phyloP scores from a whole-genome alignment of 2,888 invertebrate species.

The Drosophila anomelani region DNA sequence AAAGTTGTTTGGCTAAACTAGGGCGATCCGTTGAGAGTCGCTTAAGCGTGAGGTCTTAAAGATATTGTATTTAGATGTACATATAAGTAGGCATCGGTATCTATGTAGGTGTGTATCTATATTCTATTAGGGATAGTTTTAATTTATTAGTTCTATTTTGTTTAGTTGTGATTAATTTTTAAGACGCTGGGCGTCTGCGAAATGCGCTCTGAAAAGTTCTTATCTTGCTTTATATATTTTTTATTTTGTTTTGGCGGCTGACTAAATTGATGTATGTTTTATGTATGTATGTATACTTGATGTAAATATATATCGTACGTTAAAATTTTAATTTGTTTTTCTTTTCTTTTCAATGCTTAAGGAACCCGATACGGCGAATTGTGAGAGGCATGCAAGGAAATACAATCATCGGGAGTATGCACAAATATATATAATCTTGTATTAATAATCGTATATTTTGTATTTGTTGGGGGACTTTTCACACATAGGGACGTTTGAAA shows the following conservation, averaged over 20 bases:
- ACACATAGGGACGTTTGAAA: conserved; percentile 69
- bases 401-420: conserved; percentile 60
- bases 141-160: conserved; percentile 29
- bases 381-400: conserved; percentile 47
- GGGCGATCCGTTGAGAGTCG: conserved; percentile 51
- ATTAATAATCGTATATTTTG: conserved; percentile 51
- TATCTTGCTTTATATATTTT: background rate
- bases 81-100: conserved; percentile 36
- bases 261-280: conserved; percentile 51
- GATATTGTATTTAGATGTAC: conserved; percentile 47
- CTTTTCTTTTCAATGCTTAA: conserved; percentile 56
- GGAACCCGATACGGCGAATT: conserved; percentile 72
- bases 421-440: conserved; percentile 26
- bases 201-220: conserved; percentile 69
- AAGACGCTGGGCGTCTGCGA: conserved; percentile 74
- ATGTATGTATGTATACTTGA: conserved; percentile 35
- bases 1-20: conserved; percentile 71
- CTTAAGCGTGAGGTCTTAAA: conserved; percentile 70
- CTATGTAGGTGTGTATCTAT: conserved; percentile 26
- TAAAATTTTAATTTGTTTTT: conserved; percentile 60
- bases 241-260: conserved; percentile 75
- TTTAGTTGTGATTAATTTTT: conserved; percentile 49
- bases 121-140: conserved; percentile 28
- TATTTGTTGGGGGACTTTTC: conserved; percentile 44
- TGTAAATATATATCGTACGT: conserved; percentile 42